phyloP scores from a whole-genome alignment of 53 echinoderm and acorn worm genomes.

The Luidia sarsii region DNA sequence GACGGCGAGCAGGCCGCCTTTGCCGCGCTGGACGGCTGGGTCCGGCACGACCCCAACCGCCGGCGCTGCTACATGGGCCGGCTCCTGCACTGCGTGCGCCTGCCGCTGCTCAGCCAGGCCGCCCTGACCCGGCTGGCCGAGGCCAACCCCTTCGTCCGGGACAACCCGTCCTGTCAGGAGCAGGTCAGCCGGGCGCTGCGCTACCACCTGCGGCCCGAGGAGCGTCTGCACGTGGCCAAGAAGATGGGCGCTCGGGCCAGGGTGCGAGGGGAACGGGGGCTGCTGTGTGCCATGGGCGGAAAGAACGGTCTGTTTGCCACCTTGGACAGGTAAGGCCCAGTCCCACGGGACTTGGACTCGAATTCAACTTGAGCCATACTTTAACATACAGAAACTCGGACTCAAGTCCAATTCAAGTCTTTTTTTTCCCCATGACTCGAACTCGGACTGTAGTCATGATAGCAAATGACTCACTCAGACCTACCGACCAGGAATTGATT shows the following conservation, averaged over 20 bases:
- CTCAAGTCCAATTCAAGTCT: no score
- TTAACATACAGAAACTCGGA: no score
- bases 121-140: constrained; percentile 70
- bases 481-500: no score
- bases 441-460: no score
- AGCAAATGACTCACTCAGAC: no score
- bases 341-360: neutral
- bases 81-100: constrained; percentile 74
- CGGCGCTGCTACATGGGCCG: constrained; percentile 65
- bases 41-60: constrained; percentile 73
- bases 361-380: neutral
- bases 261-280: constrained; percentile 57
- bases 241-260: constrained; percentile 56
- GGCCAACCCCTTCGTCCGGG: constrained; percentile 71
- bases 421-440: neutral
- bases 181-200: constrained; percentile 75
- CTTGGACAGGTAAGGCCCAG: constrained; percentile 71
- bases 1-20: constrained; percentile 79
- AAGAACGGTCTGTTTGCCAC: constrained; percentile 97
- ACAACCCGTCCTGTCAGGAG: constrained; percentile 73
- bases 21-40: constrained; percentile 74
- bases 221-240: constrained; percentile 60
- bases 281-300: constrained; percentile 93
- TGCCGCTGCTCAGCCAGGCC: constrained; percentile 76
- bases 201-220: constrained; percentile 85